Conservation (phyloP, 2,113 vertebrate genomes). For the Rhegmatorhina hoffmannsi region DNA sequence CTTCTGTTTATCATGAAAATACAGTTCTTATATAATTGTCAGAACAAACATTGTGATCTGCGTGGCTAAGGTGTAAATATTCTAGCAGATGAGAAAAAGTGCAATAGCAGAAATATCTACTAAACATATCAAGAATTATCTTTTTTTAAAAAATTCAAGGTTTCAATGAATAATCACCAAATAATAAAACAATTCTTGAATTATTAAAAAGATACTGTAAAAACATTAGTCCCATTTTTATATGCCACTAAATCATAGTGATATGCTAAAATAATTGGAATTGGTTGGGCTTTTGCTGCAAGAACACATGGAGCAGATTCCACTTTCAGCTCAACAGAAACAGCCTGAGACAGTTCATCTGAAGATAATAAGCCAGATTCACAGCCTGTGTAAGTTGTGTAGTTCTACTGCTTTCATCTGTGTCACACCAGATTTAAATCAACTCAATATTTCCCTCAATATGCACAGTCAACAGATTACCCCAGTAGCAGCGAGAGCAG, state of each 20-base stretch:
- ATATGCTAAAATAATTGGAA: not conserved
- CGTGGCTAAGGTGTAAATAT: not conserved
- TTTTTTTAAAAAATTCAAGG: not conserved
- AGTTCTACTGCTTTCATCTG: not conserved
- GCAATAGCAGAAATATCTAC: not conserved
- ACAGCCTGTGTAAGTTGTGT: not conserved
- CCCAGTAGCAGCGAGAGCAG: not conserved
- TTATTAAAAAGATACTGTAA: not conserved
- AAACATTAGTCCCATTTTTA: not conserved
- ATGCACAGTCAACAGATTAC: not conserved
- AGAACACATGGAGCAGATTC: not conserved
- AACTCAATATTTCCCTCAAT: not conserved
- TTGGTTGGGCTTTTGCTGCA: not conserved
- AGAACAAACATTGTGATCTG: not conserved
- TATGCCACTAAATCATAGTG: not conserved
- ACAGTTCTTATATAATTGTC: not conserved
- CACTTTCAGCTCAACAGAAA: not conserved
- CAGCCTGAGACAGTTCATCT: not conserved
- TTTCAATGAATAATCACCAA: not conserved
- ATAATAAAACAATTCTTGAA: not conserved
- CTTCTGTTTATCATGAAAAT: not conserved
- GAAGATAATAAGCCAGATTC: not conserved
- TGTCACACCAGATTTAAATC: not conserved
- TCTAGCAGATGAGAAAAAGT: not conserved
- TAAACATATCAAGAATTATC: not conserved